These are phyloP conservation scores for Dendropsophus ebraccatus DNA, from an alignment of 2,113 vertebrate genomes.

Conservation along the genomic window DNA sequence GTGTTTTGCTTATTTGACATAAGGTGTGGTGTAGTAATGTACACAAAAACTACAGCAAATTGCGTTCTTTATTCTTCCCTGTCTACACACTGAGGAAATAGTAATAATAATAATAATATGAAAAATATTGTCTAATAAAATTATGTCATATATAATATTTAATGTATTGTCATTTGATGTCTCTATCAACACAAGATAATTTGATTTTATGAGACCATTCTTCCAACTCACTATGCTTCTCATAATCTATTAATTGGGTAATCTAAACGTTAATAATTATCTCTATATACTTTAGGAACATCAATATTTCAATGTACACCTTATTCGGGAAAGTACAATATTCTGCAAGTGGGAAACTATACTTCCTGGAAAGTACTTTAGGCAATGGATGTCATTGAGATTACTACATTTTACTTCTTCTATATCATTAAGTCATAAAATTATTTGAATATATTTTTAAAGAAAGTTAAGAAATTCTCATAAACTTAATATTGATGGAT, in stretches of 20 bases:
- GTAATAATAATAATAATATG: not conserved
- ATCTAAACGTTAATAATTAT: constrained; percentile 17
- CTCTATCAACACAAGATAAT: not conserved
- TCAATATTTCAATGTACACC: constrained; percentile 12
- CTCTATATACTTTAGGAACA: constrained; percentile 33
- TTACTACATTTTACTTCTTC: not conserved
- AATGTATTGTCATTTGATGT: constrained; percentile 1
- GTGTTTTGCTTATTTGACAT: too few relatives aligned
- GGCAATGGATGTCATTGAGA: constrained; percentile 30
- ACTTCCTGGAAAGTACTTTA: constrained; percentile 19
- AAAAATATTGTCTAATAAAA: not conserved
- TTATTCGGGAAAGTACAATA: constrained; percentile 18
- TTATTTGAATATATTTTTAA: not conserved
- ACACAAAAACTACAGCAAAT: not conserved
- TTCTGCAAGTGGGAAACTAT: constrained; percentile 16
- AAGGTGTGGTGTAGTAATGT: not conserved
- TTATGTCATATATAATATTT: not conserved
- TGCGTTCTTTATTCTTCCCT: not conserved
- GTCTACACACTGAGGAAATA: not conserved
- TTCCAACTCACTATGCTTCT: not conserved
- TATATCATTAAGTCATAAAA: constrained; percentile 6
- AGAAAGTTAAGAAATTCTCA: not conserved
- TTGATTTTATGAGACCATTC: constrained; percentile 27
- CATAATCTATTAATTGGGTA: constrained; percentile 17
- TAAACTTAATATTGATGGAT: not conserved